Evolutionary conservation across 92 coral and sea anemone species (phyloP).

Genomic region (Metridium senile): DNA sequence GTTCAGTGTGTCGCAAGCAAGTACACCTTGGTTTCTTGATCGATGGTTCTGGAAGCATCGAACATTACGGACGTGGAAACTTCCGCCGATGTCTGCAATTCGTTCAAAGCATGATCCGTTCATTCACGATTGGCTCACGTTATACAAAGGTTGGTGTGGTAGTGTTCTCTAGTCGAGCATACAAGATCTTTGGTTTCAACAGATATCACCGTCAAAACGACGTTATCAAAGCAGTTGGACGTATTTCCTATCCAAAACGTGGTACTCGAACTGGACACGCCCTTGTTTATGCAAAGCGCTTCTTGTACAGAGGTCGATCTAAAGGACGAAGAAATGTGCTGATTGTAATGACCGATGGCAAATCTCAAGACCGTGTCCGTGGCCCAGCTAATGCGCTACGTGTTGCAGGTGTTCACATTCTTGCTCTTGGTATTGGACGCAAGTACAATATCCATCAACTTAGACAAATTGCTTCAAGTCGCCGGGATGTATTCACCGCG

Average conservation of each 20-base stretch:
- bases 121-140: slow-evolving; percentile 53
- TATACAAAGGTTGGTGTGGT: slow-evolving; percentile 62
- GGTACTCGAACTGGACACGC: slow-evolving; percentile 88
- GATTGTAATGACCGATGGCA: slow-evolving; percentile 82
- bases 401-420: slow-evolving; percentile 50
- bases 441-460: slow-evolving; percentile 49
- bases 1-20: slow-evolving; percentile 47
- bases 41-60: slow-evolving; percentile 88
- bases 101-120: slow-evolving; percentile 52
- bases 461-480: slow-evolving; percentile 56
- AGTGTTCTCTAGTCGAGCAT: slow-evolving; percentile 53
- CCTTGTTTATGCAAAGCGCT: slow-evolving; percentile 28
- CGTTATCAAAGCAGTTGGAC: slow-evolving; percentile 49
- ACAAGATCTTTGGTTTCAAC: slow-evolving; percentile 61
- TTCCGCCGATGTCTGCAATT: slow-evolving; percentile 75
- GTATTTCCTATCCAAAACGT: slow-evolving; percentile 77
- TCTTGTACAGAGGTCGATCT: slow-evolving; percentile 30
- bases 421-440: slow-evolving; percentile 70
- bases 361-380: slow-evolving; percentile 60
- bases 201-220: slow-evolving; percentile 30
- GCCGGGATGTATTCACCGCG: slow-evolving; percentile 61
- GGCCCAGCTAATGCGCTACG: slow-evolving; percentile 54
- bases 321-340: slow-evolving; percentile 56
- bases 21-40: slow-evolving; percentile 66
- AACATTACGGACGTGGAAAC: slow-evolving; percentile 68